Evolutionary conservation across 2,113 vertebrate genomes (phyloP), one percentile per base, ranked within the genome.

Genomic region (Hippotragus niger): DNA sequence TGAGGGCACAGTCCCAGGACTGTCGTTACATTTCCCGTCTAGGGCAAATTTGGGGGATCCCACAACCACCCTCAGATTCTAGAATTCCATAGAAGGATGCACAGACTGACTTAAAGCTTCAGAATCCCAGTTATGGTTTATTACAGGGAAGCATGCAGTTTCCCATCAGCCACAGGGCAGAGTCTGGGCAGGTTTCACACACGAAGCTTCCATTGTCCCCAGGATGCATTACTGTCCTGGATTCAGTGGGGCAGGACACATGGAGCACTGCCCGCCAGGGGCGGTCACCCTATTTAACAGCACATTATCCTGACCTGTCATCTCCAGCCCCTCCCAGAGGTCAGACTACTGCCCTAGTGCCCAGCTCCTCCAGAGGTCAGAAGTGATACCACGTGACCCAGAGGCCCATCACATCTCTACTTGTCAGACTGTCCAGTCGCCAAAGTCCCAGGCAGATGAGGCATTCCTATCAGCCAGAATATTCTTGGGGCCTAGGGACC

Each of bases 181-280:
- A 67, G 43, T 19, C 27, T 11, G 2, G 29, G 40, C 52, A n/a
- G 36, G 2, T 45, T 45, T 71, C 2, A 4, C 36, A 45, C 3
- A 4, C 1, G 17, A 12, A 47, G 14, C 33, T 45, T 19, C 4
- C 3, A 0, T 6, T 11, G 31, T 55, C 58, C 52, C 11, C 23
- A 12, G 23, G 7, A 27, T 13, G 1, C 1, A 1, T 47, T 14
- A 14, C 40, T 47, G 7, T 76, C 33, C 40, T 9, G 2, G 13
- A 21, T 33, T 0, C 3, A 19, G 3, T 2, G 6, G 25, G 29
- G 7, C 36, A 10, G n/a, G 5, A 36, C 3, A 2, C 2, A 3
- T 0, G 29, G 23, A 53, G 11, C 81, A 0, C 1, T 29, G 13
- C 25, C n/a, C 15, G 0, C 33, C 64, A 31, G 50, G 40, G 50